Evolutionary conservation across 2,797 vertebrate species (phyloP).

Genomic region (Clarias pachynema): DNA sequence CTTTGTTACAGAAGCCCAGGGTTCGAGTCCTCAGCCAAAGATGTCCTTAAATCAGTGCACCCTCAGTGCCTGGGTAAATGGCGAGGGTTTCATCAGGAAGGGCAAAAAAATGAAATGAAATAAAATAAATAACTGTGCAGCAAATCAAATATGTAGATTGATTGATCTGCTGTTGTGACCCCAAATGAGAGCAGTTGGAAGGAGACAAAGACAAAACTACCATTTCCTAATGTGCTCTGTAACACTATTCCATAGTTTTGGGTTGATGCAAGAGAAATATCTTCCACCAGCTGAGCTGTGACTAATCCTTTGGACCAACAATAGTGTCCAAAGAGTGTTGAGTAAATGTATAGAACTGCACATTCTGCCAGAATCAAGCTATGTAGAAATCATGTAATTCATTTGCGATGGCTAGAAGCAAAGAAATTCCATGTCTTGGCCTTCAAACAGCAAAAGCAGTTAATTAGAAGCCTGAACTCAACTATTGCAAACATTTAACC

Average conservation of each 20-base stretch:
- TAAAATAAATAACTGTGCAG: no score
- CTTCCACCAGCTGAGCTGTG: neutral
- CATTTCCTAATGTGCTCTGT: neutral
- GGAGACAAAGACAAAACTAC: neutral
- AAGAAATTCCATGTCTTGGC: neutral
- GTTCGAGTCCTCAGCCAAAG: no score
- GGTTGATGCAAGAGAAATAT: neutral
- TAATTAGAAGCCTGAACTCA: slow-evolving; percentile 1
- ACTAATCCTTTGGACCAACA: slow-evolving; percentile 11
- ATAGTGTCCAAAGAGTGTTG: neutral
- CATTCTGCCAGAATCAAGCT: neutral
- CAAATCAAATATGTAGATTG: no score
- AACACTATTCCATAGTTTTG: neutral
- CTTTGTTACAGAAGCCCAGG: no score
- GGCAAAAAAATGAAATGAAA: no score
- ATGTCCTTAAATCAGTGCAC: no score
- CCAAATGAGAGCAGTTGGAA: no score
- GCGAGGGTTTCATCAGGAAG: no score
- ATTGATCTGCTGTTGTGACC: no score
- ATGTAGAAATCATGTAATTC: neutral
- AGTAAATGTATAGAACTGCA: neutral
- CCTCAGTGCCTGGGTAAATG: no score
- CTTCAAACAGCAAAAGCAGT: neutral
- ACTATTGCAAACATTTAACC: neutral
- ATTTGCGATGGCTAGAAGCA: neutral